phyloP scores from a whole-genome alignment of 2,113 vertebrate genomes.

The Todiramphus chloris region DNA sequence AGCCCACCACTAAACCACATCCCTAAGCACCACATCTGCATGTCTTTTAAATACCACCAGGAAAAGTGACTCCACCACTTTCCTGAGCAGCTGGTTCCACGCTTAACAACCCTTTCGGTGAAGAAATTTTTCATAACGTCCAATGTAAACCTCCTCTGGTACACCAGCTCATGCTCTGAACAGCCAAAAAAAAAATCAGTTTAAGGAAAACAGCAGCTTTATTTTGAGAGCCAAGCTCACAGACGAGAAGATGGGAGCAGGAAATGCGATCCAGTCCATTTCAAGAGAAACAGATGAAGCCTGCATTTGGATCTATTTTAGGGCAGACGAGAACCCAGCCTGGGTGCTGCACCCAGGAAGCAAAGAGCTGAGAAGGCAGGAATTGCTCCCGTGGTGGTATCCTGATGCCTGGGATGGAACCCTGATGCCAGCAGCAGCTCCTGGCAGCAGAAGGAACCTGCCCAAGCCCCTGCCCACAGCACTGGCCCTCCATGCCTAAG shows the following conservation, averaged over 20 bases:
- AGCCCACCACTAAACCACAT: background rate
- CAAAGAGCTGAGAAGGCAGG: background rate
- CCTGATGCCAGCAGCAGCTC: background rate
- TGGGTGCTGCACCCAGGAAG: background rate
- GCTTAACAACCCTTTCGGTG: background rate
- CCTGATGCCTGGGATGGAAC: rapidly evolving
- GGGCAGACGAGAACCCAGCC: rapidly evolving
- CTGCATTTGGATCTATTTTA: background rate
- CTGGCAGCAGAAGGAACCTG: rapidly evolving
- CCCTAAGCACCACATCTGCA: background rate
- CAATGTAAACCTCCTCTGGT: background rate
- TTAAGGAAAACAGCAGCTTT: background rate
- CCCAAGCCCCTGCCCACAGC: background rate
- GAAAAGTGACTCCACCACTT: background rate
- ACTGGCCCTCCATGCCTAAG: background rate
- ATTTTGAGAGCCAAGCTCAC: background rate
- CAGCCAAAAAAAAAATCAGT: background rate
- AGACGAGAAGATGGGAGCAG: background rate
- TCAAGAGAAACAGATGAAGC: background rate
- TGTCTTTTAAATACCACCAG: background rate
- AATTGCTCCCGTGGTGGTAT: rapidly evolving
- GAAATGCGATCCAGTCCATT: background rate
- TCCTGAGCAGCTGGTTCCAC: background rate
- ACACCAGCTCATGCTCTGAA: background rate
- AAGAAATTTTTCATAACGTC: background rate